phyloP scores from a whole-genome alignment of 2,888 invertebrate species.

The Nowickia ferox region DNA sequence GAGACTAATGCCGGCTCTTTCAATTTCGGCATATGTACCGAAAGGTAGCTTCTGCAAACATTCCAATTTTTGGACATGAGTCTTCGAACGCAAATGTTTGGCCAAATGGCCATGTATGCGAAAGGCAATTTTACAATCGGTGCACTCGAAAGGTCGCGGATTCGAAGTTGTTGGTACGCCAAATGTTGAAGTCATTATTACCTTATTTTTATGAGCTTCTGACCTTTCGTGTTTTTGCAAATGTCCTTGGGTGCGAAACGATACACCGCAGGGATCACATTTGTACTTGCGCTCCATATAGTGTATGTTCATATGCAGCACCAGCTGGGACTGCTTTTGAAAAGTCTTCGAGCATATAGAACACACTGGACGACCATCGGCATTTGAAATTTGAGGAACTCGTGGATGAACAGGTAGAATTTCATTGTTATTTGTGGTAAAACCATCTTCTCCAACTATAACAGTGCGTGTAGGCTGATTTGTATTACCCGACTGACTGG shows the following conservation, averaged over 20 bases:
- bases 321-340: conserved; percentile 94
- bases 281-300: conserved; percentile 96
- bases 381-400: conserved; percentile 81
- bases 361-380: conserved; percentile 90
- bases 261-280: conserved; percentile 95
- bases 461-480: conserved; percentile 78
- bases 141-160: conserved; percentile 97
- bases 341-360: conserved; percentile 96
- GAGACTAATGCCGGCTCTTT: conserved; percentile 93
- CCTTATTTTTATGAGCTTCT: conserved; percentile 96
- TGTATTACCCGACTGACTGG: conserved; percentile 47
- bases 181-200: conserved; percentile 93
- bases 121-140: conserved; percentile 97
- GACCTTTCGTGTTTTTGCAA: conserved; percentile 95
- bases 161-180: conserved; percentile 93
- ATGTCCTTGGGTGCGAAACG: conserved; percentile 95
- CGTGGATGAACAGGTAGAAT: conserved; percentile 84
- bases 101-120: conserved; percentile 98
- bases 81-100: conserved; percentile 97
- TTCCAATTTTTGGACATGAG: conserved; percentile 97
- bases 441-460: conserved; percentile 87
- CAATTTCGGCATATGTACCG: conserved; percentile 97
- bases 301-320: conserved; percentile 97
- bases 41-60: conserved; percentile 96
- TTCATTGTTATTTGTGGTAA: conserved; percentile 80